Evolutionary conservation across 2,797 vertebrate genomes (phyloP), one percentile per base, ranked within the genome.

Genomic region (Ptychadena robeensis): DNA sequence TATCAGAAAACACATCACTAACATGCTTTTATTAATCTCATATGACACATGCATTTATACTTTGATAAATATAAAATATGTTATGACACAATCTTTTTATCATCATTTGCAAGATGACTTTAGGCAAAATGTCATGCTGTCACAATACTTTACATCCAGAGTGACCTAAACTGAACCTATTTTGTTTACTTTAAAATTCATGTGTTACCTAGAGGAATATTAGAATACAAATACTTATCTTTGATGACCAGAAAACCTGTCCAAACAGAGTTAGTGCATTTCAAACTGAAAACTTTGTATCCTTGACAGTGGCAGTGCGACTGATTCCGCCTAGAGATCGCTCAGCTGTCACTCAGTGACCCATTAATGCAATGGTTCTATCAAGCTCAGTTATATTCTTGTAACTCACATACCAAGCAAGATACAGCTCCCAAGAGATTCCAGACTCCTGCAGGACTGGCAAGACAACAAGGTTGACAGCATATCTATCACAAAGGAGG

Each of bases 271-370:
- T 88, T 92, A 90, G 90, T 89, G 91, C 82, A 88, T 87, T 92
- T 89, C 87, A 80, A 79, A 44, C 64, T 85, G 64, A 85, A 90
- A 91, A 86, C 88, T 88, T 86, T 91, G 88, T 85, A 87, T 90
- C 90, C 86, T 89, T 91, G 90, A 91, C 90, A 90, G 87, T 10
- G 35, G 86, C 82, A 86, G 84, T 83, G 83, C 76, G 80, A 79
- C 85, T 68, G 86, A 85, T 90, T 87, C 91, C 90, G 87, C 88
- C 8, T 92, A 92, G 91, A 89, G 87, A 88, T 91, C 89, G 83
- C 92, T 93, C 92, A 93, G 91, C 93, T 94, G 94, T 89, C 92
- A 92, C 84, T 94, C 92, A 90, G 88, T 91, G 92, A 94, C 92
- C 92, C 89, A 89, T 93, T 93, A 94, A 91, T 0, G 0, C 88